A percentile compares a stretch with the other conserved stretches of the same genome.
Evolutionary conservation across 2,797 vertebrate genomes (phyloP).

Genomic region (Adrianichthys oophorus): DNA sequence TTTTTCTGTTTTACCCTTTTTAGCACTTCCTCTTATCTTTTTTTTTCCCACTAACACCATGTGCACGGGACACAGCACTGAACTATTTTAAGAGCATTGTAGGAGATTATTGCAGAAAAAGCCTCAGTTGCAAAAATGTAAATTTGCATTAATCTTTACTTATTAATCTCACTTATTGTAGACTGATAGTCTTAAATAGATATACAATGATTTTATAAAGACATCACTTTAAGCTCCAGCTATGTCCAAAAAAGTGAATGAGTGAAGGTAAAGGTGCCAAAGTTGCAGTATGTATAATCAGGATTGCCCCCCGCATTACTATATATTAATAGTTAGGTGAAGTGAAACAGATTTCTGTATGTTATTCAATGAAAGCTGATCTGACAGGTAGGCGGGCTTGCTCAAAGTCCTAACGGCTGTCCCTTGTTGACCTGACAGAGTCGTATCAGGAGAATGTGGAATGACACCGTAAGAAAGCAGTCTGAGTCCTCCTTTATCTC

Average conservation of each 20-base stretch:
- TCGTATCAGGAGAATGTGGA: slow-evolving; percentile 99
- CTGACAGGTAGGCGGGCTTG: slow-evolving; percentile 51
- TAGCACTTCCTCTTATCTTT: slow-evolving; percentile 65
- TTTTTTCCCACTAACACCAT: slow-evolving; percentile 63
- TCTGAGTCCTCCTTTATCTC: slow-evolving; percentile 99
- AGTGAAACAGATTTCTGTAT: slow-evolving; percentile 3
- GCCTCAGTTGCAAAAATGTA: slow-evolving; percentile 19
- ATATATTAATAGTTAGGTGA: slow-evolving; percentile 2
- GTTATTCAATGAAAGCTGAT: slow-evolving; percentile 49
- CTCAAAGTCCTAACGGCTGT: slow-evolving; percentile 70
- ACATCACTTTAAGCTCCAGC: slow-evolving; percentile 15
- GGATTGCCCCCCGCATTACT: slow-evolving; percentile 4
- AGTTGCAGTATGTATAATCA: slow-evolving; percentile 2
- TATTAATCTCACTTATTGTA: slow-evolving; percentile 38
- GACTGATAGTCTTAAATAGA: slow-evolving; percentile 12
- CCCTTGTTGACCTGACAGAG: slow-evolving; percentile 89
- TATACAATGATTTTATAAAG: slow-evolving; percentile 16
- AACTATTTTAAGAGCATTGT: slow-evolving; percentile 51
- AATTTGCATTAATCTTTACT: slow-evolving; percentile 21
- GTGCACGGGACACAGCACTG: slow-evolving; percentile 56
- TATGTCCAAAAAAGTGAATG: slow-evolving; percentile 4
- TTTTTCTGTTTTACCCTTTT: slow-evolving; percentile 54
- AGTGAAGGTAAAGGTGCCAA: slow-evolving; percentile 18
- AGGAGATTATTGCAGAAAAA: slow-evolving; percentile 39
- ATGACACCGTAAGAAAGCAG: slow-evolving; percentile 99